Conservation (phyloP, 2,888 invertebrate species). For the Hirtodrosophila alboralis region DNA sequence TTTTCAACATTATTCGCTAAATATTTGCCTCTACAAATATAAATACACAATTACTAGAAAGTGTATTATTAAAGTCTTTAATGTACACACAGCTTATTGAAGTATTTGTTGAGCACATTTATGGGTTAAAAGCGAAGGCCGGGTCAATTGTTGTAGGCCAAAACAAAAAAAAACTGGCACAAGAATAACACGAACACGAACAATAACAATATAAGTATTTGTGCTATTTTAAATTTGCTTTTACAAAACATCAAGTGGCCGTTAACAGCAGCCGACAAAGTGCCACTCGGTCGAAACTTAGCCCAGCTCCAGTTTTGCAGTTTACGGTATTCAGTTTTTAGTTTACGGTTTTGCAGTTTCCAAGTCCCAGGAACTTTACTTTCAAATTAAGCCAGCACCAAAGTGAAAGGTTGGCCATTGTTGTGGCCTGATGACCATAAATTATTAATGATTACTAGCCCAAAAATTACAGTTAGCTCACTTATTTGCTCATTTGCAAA, state of each 20-base stretch:
- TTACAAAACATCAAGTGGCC: conserved; percentile 71
- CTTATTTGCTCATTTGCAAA: conserved; percentile 79
- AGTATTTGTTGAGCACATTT: conserved; percentile 30
- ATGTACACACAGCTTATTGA: conserved; percentile 13
- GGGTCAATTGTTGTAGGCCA: conserved; percentile 69
- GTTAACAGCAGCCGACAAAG: conserved; percentile 64
- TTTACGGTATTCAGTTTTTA: conserved; percentile 30
- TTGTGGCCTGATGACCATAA: conserved; percentile 68
- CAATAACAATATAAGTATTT: conserved; percentile 66
- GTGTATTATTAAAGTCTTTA: conserved; percentile 12
- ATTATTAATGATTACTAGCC: conserved; percentile 81
- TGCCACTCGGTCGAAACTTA: conserved; percentile 68
- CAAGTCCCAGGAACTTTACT: conserved; percentile 17
- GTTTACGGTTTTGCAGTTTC: conserved; percentile 11
- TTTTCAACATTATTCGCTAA: too few relatives aligned
- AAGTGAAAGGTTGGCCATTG: conserved; percentile 27
- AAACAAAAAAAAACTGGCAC: conserved; percentile 67
- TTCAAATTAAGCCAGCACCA: conserved; percentile 20
- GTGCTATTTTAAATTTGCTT: conserved; percentile 71
- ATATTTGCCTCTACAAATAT: too few relatives aligned
- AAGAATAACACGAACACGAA: conserved; percentile 46
- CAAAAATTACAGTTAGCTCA: conserved; percentile 81
- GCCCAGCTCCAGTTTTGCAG: conserved; percentile 37
- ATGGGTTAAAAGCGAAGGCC: conserved; percentile 52
- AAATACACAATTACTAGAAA: too few relatives aligned